phyloP scores from a whole-genome alignment of 2,888 invertebrate genomes.

The Rhimphoctona megacephalus region DNA sequence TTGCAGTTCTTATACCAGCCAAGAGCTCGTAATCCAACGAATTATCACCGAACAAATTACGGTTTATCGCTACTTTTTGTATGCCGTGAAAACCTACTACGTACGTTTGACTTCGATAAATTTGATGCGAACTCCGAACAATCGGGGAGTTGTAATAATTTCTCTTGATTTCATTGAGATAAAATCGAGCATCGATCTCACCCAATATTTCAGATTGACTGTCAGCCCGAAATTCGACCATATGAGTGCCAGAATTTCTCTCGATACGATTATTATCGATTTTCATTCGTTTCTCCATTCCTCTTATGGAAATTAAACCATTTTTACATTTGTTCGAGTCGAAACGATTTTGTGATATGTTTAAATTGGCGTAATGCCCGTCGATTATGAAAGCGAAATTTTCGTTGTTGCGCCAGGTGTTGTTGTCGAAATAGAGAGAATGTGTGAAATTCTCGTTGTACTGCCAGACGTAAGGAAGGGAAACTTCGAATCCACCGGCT shows the following conservation, averaged over 20 bases:
- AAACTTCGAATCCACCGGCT: constrained; percentile 94
- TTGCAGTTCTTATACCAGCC: constrained; percentile 96
- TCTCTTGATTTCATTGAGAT: constrained; percentile 91
- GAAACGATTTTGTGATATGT: constrained; percentile 94
- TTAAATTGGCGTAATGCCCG: constrained; percentile 96
- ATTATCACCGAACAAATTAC: constrained; percentile 95
- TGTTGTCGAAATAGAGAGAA: constrained; percentile 94
- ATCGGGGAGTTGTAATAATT: constrained; percentile 86
- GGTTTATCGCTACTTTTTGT: constrained; percentile 95
- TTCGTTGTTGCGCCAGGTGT: constrained; percentile 94
- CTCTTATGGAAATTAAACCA: constrained; percentile 92
- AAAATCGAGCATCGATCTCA: constrained; percentile 92
- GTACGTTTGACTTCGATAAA: constrained; percentile 88
- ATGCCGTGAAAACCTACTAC: constrained; percentile 97
- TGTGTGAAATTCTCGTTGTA: constrained; percentile 98
- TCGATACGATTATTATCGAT: constrained; percentile 93
- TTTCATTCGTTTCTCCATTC: constrained; percentile 98
- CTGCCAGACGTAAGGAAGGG: constrained; percentile 97
- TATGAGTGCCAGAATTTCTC: constrained; percentile 92
- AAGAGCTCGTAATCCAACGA: constrained; percentile 94
- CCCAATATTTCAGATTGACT: constrained; percentile 97
- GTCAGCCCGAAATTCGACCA: constrained; percentile 95
- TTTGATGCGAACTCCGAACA: constrained; percentile 82
- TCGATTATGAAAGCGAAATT: constrained; percentile 94
- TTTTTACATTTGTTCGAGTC: constrained; percentile 93